Base-by-base conservation (phyloP, 2,888 invertebrate genomes). In the Acrobasis consociella region DNA sequence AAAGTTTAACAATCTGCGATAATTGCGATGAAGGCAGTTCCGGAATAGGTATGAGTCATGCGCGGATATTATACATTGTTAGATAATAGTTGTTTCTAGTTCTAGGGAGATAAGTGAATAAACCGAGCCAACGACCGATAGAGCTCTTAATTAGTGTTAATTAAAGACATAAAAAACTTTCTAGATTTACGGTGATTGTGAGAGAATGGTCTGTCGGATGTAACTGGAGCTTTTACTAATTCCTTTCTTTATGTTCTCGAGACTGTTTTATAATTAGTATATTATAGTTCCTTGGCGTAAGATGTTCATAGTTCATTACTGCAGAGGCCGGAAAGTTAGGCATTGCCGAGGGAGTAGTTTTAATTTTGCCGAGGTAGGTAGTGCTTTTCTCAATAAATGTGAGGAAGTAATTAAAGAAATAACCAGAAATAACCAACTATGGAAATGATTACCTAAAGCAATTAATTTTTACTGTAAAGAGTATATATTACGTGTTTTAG, bases 161-260 rank as follows among this genome's bases (percentile, higher is more conserved):
- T 72, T 72, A 72, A 69, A 69, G 67, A 67, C 64, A 65, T 68
- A 65, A 67, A 66, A 69, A 74, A 71, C 69, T 72, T 71, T 66
- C 62, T 65, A 72, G 67, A 74, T 74, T 71, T 71, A 69, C 66
- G 64, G 71, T 63, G 69, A 73, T 69, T 69, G 59, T 60, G 63
- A 62, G 62, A 37, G 38, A 61, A 62, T 66, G 65, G 65, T 65
- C 65, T 66, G 60, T 46, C 64, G 49, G 15, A 65, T 60, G 60
- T 64, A 65, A 67, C 49, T 59, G 38, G 60, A 58, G 22, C 46
- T 49, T 56, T 37, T 49, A 15, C 22, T n/a, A 37, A 13, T 58
- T 58, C 1, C 5, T n/a, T 38, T 38, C 8, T 9, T 9, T 15
- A 2, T 10, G 8, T 55, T 38, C 3, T 38, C n/a, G n/a, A 46